These are phyloP conservation scores for Trachymyrmex cornetzi DNA, from an alignment of 1,140 invertebrate genomes.

Conservation along the genomic window DNA sequence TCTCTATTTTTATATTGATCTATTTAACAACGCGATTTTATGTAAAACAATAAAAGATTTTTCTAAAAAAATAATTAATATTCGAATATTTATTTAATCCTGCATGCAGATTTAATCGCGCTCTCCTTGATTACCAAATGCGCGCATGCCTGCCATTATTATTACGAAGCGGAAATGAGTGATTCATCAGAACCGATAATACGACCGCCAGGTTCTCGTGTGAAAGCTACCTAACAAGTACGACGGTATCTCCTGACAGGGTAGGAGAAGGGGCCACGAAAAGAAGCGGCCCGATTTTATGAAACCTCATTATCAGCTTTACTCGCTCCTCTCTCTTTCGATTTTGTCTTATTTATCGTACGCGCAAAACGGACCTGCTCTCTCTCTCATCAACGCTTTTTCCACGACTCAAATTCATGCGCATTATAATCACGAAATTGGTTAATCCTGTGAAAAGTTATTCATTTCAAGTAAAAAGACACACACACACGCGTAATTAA, in stretches of 20 bases:
- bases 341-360: conserved; percentile 66
- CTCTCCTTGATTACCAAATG: conserved; percentile 29
- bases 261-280: conserved; percentile 46
- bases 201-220: conserved; percentile 51
- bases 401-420: not conserved
- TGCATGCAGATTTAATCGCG: conserved; percentile 20
- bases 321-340: conserved; percentile 47
- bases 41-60: not conserved
- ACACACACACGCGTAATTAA: not conserved
- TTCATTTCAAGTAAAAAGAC: not conserved
- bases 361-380: conserved; percentile 34
- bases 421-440: not conserved
- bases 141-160: conserved; percentile 25
- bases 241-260: conserved; percentile 34
- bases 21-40: not conserved
- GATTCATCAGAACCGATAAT: conserved; percentile 52
- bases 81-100: conserved; percentile 8
- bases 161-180: conserved; percentile 49
- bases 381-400: conserved; percentile 34
- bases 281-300: conserved; percentile 73
- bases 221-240: conserved; percentile 64
- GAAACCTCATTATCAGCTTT: conserved; percentile 71
- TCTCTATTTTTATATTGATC: not conserved
- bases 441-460: not conserved
- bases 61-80: conserved; percentile 29